Conservation (phyloP, 1,140 invertebrate species). For the Zaprionus ghesquierei region DNA sequence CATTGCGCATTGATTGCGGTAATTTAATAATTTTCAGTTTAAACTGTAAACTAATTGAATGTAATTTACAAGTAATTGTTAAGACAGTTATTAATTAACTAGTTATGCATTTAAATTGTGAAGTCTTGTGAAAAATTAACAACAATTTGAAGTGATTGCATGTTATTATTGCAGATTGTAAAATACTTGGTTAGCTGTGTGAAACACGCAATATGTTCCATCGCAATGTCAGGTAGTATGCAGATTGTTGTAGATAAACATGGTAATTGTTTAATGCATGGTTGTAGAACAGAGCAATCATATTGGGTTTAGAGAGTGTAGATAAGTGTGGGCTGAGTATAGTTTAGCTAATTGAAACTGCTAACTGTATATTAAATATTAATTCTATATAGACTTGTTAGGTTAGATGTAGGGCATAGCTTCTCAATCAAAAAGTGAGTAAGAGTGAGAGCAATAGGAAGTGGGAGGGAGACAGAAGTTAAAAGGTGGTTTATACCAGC, state of each 20-base stretch:
- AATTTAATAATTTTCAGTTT: slow-evolving; percentile 1
- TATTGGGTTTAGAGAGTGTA: not conserved
- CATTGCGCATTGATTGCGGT: not conserved
- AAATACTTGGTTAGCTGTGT: not conserved
- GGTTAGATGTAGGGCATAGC: too few species aligned
- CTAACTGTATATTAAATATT: too few species aligned
- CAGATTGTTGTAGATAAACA: slow-evolving; percentile 29
- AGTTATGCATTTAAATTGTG: not conserved
- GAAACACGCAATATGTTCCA: slow-evolving; percentile 14
- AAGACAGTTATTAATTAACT: not conserved
- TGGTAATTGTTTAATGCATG: slow-evolving; percentile 9
- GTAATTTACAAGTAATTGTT: slow-evolving; percentile 1
- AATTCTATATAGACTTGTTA: too few species aligned
- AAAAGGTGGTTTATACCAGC: too few species aligned
- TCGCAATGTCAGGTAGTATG: slow-evolving; percentile 30
- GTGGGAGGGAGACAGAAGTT: too few species aligned
- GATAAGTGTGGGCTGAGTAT: not conserved
- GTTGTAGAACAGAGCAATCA: not conserved
- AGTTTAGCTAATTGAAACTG: too few species aligned
- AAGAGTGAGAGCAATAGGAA: too few species aligned
- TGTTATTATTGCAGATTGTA: not conserved
- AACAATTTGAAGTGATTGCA: not conserved
- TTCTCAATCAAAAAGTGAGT: too few species aligned
- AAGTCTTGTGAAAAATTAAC: not conserved
- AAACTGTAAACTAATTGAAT: slow-evolving; percentile 45